Percentiles rank a stretch among this genome's conserved stretches.
These are phyloP conservation scores for Bombus haemorrhoidalis DNA, from an alignment of 1,140 invertebrate species.

Conservation along the genomic window DNA sequence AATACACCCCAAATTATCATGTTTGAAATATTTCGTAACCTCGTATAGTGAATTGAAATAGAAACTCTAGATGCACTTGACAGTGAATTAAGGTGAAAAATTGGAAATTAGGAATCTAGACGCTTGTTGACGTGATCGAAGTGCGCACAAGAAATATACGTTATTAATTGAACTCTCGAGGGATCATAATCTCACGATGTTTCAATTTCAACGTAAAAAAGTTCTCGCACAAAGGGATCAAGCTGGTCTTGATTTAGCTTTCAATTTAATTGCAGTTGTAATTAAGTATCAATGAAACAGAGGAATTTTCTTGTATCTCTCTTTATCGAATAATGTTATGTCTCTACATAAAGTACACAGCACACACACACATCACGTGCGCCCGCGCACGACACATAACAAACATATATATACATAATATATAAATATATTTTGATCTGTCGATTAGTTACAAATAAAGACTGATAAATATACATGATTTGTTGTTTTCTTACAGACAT, in stretches of 20 bases:
- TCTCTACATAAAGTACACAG: slow-evolving; percentile 46
- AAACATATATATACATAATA: slow-evolving; percentile 47
- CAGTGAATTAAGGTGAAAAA: slow-evolving; percentile 16
- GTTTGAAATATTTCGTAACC: slow-evolving; percentile 3
- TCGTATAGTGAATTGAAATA: slow-evolving; percentile 21
- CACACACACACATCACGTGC: slow-evolving; percentile 19
- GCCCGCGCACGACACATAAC: slow-evolving; percentile 38
- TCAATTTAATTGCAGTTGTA: slow-evolving; percentile 44
- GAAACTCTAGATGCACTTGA: slow-evolving; percentile 23
- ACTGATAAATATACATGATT: slow-evolving; percentile 67
- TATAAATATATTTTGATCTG: slow-evolving; percentile 75
- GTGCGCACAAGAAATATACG: not conserved
- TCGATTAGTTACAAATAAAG: slow-evolving; percentile 74
- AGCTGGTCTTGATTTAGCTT: slow-evolving; percentile 72
- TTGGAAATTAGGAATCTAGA: slow-evolving; percentile 32
- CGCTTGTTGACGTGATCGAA: slow-evolving; percentile 20
- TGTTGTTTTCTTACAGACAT: not conserved
- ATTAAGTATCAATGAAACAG: slow-evolving; percentile 46
- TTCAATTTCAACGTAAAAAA: slow-evolving; percentile 22
- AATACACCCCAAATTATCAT: not conserved
- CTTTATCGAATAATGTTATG: slow-evolving; percentile 49
- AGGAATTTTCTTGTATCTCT: slow-evolving; percentile 50
- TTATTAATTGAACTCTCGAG: slow-evolving; percentile 23
- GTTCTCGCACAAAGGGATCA: slow-evolving; percentile 60
- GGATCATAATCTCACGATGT: not conserved